Percentiles rank a stretch among this genome's conserved stretches.
Conservation (phyloP, 2,797 vertebrate species). For the Acipenser oxyrinchus region DNA sequence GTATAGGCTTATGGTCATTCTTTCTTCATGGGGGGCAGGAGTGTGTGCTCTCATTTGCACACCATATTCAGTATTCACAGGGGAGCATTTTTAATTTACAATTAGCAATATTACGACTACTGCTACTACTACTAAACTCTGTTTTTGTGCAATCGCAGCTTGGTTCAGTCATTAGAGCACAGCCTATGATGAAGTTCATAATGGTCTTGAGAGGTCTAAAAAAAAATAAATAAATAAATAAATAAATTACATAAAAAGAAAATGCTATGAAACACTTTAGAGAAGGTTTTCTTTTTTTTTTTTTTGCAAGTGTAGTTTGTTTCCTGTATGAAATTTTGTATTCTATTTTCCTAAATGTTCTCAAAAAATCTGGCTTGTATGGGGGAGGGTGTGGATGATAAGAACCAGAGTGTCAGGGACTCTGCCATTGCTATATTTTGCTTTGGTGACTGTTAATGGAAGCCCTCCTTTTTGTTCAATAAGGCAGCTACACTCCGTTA, state of each 20-base stretch:
- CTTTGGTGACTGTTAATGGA: constrained; percentile 71
- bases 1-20: neutral
- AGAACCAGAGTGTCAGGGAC: constrained; percentile 66
- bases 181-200: constrained; percentile 47
- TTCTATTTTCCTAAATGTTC: constrained; percentile 97
- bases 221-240: too few relatives aligned
- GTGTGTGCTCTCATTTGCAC: neutral
- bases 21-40: neutral
- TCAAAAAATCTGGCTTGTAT: constrained; percentile 64
- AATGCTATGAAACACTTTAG: constrained; percentile 59
- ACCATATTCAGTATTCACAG: constrained; percentile 39
- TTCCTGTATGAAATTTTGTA: constrained; percentile 91
- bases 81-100: constrained; percentile 34
- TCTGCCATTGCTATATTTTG: constrained; percentile 78
- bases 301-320: constrained; percentile 74
- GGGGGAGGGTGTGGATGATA: constrained; percentile 57
- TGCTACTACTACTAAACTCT: constrained; percentile 22
- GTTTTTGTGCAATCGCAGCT: constrained; percentile 50
- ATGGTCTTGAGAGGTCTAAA: constrained; percentile 57
- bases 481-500: constrained; percentile 4
- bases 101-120: constrained; percentile 47
- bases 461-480: constrained; percentile 34
- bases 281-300: constrained; percentile 36
- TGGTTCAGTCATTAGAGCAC: constrained; percentile 67
- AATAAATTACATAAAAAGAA: constrained; percentile 15